phyloP scores from a whole-genome alignment of 1,140 invertebrate species.

The Drosophila bifasciata region DNA sequence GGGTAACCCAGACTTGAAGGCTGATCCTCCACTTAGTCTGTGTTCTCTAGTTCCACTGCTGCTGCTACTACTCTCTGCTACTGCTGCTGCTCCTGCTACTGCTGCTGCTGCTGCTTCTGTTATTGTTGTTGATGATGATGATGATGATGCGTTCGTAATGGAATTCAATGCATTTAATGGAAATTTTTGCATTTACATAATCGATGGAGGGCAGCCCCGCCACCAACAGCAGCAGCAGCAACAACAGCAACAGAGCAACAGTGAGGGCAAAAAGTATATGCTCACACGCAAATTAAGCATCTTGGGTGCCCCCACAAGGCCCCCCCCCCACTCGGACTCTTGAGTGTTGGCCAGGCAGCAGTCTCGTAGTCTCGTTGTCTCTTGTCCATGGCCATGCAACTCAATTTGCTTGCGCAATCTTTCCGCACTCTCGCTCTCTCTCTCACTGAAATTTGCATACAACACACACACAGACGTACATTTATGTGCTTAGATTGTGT shows the following conservation, averaged over 20 bases:
- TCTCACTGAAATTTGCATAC: conserved; percentile 28
- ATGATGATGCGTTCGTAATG: conserved; percentile 65
- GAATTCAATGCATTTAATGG: conserved; percentile 72
- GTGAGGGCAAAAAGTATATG: conserved; percentile 43
- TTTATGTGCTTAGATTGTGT: conserved; percentile 44
- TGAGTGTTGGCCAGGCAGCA: conserved; percentile 7
- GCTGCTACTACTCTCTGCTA: not conserved
- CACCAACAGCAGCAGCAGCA: too few species aligned
- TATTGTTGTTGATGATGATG: conserved; percentile 24
- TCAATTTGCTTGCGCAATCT: conserved; percentile 31
- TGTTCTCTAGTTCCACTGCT: conserved; percentile 3
- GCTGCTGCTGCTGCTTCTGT: not conserved
- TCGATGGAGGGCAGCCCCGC: conserved; percentile 54
- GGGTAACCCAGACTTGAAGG: conserved; percentile 20
- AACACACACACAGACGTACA: not conserved
- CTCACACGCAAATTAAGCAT: conserved; percentile 64
- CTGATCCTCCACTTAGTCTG: conserved; percentile 23
- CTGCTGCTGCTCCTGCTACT: not conserved
- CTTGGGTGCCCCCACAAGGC: conserved; percentile 6
- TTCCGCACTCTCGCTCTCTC: not conserved
- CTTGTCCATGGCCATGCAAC: conserved; percentile 48
- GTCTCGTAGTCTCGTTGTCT: conserved; percentile 1
- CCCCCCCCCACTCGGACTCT: not conserved
- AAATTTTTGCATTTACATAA: conserved; percentile 68
- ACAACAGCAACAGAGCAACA: not conserved